These are phyloP conservation scores for Anolis carolinensis DNA, from an alignment of 2,113 vertebrate genomes.

Conservation along the genomic window DNA sequence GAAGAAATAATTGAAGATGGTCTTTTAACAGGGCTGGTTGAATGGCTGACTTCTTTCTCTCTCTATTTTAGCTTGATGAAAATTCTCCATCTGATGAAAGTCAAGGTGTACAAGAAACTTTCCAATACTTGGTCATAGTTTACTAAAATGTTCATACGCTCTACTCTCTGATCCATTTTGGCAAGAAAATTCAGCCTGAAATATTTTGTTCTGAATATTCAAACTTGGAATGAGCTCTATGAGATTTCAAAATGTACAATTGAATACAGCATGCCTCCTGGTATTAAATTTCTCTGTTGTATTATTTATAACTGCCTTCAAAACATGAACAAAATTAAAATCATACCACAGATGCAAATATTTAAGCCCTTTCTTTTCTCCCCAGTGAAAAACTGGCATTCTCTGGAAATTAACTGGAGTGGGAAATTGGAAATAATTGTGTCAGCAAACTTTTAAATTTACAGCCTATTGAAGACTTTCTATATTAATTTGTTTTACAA, in stretches of 20 bases:
- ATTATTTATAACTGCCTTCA: constrained; percentile 12
- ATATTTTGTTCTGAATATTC: not conserved
- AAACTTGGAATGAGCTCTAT: not conserved
- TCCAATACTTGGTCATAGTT: not conserved
- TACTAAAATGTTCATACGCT: not conserved
- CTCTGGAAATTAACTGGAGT: constrained; percentile 53
- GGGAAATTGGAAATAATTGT: constrained; percentile 58
- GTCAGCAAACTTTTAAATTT: constrained; percentile 59
- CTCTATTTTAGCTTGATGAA: too few relatives aligned
- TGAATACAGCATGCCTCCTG: not conserved
- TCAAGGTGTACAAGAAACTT: not conserved
- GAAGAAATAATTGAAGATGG: too few relatives aligned
- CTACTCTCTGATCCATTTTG: not conserved
- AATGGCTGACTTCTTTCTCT: too few relatives aligned
- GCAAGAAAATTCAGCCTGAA: not conserved
- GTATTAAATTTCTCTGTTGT: not conserved
- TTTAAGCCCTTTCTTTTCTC: constrained; percentile 40
- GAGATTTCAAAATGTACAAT: not conserved
- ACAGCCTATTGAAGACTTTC: constrained; percentile 62
- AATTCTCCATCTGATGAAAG: too few relatives aligned
- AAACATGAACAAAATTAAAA: constrained; percentile 11
- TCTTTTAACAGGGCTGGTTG: too few relatives aligned
- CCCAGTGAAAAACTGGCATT: constrained; percentile 39
- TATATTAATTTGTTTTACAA: constrained; percentile 62
- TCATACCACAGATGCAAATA: constrained; percentile 20